Percentiles rank a stretch among this genome's conserved stretches.
Conservation (phyloP, 1,140 invertebrate species). For the Platyscapa corneri region DNA sequence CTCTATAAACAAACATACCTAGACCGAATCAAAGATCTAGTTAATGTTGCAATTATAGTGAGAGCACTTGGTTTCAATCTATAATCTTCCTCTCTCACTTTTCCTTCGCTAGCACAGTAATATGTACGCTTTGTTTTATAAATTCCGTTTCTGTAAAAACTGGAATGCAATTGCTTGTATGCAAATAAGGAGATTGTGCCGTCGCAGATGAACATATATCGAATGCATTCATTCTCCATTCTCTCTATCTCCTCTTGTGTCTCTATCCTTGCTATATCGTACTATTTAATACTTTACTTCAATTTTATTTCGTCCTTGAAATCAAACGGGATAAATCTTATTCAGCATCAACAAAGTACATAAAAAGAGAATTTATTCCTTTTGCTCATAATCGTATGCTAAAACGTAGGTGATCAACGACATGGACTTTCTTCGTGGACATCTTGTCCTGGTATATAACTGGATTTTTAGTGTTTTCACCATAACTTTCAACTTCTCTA, state of each 20-base stretch:
- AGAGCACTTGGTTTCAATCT: background rate
- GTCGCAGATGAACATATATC: slow-evolving; percentile 44
- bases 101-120: background rate
- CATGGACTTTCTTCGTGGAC: too few species aligned
- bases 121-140: slow-evolving; percentile 49
- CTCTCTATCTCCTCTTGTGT: background rate
- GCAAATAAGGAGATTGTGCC: slow-evolving; percentile 51
- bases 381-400: background rate
- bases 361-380: slow-evolving; percentile 28
- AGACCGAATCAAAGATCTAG: background rate
- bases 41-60: slow-evolving; percentile 16
- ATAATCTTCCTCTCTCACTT: too few species aligned
- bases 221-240: background rate
- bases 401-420: slow-evolving; percentile 6
- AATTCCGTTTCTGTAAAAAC: slow-evolving; percentile 49
- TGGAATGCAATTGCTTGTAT: slow-evolving; percentile 52
- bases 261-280: background rate
- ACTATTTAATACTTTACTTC: slow-evolving; percentile 34
- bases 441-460: slow-evolving; percentile 36
- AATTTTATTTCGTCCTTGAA: slow-evolving; percentile 50
- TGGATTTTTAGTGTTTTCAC: slow-evolving; percentile 4
- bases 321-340: slow-evolving; percentile 48
- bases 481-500: background rate
- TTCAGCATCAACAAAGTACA: slow-evolving; percentile 27
- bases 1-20: background rate